Conservation (phyloP, 2,888 invertebrate species). For the Tenthredo livida region DNA sequence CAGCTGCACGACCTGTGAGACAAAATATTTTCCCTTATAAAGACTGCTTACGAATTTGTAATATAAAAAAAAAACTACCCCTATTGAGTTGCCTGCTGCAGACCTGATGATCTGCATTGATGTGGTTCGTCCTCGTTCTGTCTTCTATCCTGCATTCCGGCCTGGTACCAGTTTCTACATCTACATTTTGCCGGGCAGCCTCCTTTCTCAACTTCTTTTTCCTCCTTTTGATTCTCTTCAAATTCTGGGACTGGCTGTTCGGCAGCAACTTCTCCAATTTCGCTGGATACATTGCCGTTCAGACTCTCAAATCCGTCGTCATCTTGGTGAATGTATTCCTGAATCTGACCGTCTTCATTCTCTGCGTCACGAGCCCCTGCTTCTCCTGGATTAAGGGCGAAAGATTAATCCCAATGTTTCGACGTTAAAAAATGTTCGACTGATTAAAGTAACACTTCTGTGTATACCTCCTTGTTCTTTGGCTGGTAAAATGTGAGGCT, state of each 20-base stretch:
- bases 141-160: background rate
- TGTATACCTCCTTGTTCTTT: background rate
- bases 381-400: background rate
- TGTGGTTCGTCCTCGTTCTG: constrained; percentile 7
- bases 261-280: constrained; percentile 80
- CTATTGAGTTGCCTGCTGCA: background rate
- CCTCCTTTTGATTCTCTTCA: background rate
- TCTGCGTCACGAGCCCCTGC: background rate
- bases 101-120: constrained; percentile 28
- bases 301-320: constrained; percentile 94
- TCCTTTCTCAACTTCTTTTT: background rate
- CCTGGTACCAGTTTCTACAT: constrained; percentile 34
- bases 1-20: constrained; percentile 66
- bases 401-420: background rate
- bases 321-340: constrained; percentile 77
- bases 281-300: constrained; percentile 89
- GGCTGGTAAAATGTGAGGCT: background rate
- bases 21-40: constrained; percentile 59
- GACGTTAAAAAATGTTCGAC: background rate
- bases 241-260: background rate
- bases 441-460: background rate
- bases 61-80: background rate
- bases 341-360: background rate
- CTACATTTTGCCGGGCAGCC: constrained; percentile 11
- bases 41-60: background rate